These are phyloP conservation scores for Conchocele bisecta DNA, from an alignment of 2,888 invertebrate species.

Conservation along the genomic window DNA sequence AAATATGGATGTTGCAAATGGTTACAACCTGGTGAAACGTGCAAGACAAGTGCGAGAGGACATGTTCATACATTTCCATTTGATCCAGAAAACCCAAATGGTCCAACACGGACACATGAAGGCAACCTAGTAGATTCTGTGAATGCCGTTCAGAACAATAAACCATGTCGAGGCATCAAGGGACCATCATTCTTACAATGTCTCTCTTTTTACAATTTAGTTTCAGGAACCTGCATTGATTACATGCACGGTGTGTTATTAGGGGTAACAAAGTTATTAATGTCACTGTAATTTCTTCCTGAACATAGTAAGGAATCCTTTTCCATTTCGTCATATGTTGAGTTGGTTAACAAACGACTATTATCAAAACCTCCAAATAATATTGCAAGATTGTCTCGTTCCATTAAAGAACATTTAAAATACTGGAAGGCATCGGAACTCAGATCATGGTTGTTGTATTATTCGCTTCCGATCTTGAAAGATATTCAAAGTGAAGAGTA, in stretches of 20 bases:
- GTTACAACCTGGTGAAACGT: conserved; percentile 39
- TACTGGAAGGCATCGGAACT: conserved; percentile 61
- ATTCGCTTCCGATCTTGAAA: conserved; percentile 45
- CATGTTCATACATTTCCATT: conserved; percentile 46
- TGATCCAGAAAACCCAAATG: conserved; percentile 8
- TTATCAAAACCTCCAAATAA: conserved; percentile 42
- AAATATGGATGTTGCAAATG: conserved; percentile 43
- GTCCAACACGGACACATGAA: conserved; percentile 7
- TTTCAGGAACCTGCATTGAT: conserved; percentile 35
- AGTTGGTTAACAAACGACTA: conserved; percentile 37
- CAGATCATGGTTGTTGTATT: conserved; percentile 53
- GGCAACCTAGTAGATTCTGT: conserved; percentile 17
- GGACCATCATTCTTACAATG: conserved; percentile 50
- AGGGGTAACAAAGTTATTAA: conserved; percentile 42
- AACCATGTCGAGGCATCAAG: conserved; percentile 39
- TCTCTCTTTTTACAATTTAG: conserved; percentile 31
- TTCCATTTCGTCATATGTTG: conserved; percentile 11
- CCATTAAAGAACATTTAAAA: conserved; percentile 48
- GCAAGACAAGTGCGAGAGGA: conserved; percentile 36
- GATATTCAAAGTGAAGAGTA: conserved; percentile 35
- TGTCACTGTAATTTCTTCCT: conserved; percentile 33
- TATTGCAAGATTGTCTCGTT: conserved; percentile 45
- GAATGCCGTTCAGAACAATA: conserved; percentile 14
- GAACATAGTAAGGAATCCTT: conserved; percentile 11
- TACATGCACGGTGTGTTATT: conserved; percentile 61